These are phyloP conservation scores for Holcopasites calliopsidis DNA, from an alignment of 1,140 invertebrate species.

Conservation along the genomic window DNA sequence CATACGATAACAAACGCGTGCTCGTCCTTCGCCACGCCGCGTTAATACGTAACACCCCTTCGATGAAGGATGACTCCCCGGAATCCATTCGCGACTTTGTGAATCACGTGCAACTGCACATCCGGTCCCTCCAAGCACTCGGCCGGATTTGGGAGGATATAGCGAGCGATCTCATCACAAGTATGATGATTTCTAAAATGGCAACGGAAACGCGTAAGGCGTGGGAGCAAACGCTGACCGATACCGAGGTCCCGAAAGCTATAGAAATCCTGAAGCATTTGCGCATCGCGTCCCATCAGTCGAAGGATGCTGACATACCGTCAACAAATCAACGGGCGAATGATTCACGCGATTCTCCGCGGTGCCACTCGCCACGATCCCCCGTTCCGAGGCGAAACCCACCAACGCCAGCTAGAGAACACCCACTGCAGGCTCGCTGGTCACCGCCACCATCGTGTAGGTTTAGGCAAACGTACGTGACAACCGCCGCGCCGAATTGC, in stretches of 20 bases:
- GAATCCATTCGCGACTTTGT: background rate
- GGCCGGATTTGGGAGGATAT: background rate
- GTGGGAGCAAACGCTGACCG: background rate
- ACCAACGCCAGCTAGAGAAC: no score
- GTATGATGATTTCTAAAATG: background rate
- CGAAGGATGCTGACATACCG: background rate
- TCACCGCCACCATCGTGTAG: no score
- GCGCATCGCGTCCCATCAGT: background rate
- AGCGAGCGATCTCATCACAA: background rate
- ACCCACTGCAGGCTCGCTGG: no score
- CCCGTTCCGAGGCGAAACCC: no score
- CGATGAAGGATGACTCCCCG: background rate
- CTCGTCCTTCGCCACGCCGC: background rate
- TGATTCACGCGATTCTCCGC: no score
- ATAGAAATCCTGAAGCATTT: background rate
- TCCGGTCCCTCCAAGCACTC: background rate
- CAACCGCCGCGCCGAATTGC: background rate
- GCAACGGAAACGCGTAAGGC: background rate
- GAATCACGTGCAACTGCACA: background rate
- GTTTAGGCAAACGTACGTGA: background rate
- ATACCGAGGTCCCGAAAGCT: background rate
- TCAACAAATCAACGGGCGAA: no score
- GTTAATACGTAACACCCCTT: background rate
- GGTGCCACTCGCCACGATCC: no score
- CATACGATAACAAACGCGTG: background rate